Conservation (phyloP, 2,888 invertebrate genomes). For the Caenorhabditis sp. region DNA sequence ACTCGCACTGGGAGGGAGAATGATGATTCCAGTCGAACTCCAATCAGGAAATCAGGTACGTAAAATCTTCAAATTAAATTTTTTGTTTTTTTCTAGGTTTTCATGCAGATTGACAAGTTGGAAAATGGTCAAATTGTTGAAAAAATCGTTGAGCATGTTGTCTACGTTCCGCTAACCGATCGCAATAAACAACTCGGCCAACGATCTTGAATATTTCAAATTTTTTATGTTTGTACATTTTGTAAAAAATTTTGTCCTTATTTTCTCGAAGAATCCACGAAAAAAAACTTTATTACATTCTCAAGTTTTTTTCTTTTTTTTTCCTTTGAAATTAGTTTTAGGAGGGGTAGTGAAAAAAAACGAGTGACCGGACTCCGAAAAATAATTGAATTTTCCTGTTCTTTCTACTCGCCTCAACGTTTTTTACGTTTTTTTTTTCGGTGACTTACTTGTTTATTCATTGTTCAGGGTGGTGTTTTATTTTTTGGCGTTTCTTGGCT, state of each 20-base stretch:
- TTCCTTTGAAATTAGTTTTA: not conserved
- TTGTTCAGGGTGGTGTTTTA: too few species aligned
- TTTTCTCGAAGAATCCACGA: not conserved
- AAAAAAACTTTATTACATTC: not conserved
- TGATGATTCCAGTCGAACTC: conserved; percentile 74
- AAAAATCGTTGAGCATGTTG: conserved; percentile 86
- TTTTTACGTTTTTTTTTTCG: not conserved
- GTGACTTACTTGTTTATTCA: too few species aligned
- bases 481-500: too few species aligned
- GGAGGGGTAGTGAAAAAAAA: not conserved
- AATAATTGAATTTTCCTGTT: not conserved
- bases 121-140: conserved; percentile 79
- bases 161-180: conserved; percentile 95
- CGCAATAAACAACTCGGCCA: conserved; percentile 2
- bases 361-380: conserved; percentile 1
- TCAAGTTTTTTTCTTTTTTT: not conserved
- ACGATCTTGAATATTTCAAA: not conserved
- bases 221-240: not conserved
- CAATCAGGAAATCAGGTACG: conserved; percentile 45
- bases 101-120: conserved; percentile 89
- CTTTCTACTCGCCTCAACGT: not conserved
- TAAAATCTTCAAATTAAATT: too few species aligned
- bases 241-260: not conserved
- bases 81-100: conserved; percentile 56
- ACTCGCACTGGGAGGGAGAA: conserved; percentile 87